Evolutionary conservation across 2,888 invertebrate species (phyloP).

Genomic region (Galerucella calmariensis): DNA sequence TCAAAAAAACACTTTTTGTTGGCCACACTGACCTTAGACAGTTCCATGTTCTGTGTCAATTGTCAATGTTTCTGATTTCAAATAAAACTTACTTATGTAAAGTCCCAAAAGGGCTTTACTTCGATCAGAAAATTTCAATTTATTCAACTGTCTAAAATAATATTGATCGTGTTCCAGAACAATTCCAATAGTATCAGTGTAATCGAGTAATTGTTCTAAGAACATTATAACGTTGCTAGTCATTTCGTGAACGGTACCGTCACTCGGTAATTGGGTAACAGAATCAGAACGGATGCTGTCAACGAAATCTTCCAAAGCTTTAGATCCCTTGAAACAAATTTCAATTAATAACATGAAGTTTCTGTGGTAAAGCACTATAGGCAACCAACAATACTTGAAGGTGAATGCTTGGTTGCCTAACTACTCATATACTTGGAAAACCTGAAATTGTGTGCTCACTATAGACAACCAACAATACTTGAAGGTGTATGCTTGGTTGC

Average conservation of each 20-base stretch:
- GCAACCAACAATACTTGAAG: no score
- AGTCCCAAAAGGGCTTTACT: conserved; percentile 78
- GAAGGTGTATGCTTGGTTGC: no score
- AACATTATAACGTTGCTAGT: conserved; percentile 95
- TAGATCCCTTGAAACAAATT: conserved; percentile 77
- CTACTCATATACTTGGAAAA: no score
- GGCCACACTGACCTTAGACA: no score
- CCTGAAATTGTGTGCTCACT: no score
- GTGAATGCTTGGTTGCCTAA: no score
- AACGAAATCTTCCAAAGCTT: conserved; percentile 91
- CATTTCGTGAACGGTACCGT: conserved; percentile 97
- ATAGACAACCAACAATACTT: no score
- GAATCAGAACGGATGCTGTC: conserved; percentile 85
- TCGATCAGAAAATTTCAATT: conserved; percentile 67
- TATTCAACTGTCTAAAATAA: conserved; percentile 68
- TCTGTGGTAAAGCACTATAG: no score
- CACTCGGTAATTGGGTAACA: conserved; percentile 87
- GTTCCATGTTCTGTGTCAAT: background rate
- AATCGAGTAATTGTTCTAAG: conserved; percentile 85
- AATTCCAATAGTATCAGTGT: conserved; percentile 79
- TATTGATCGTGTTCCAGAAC: conserved; percentile 73
- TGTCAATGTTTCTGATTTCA: background rate
- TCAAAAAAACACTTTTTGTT: no score
- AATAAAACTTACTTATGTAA: conserved; percentile 78
- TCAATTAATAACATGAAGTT: background rate